These are phyloP conservation scores for Catocala sponsa DNA, from an alignment of 2,888 invertebrate species.

Conservation along the genomic window DNA sequence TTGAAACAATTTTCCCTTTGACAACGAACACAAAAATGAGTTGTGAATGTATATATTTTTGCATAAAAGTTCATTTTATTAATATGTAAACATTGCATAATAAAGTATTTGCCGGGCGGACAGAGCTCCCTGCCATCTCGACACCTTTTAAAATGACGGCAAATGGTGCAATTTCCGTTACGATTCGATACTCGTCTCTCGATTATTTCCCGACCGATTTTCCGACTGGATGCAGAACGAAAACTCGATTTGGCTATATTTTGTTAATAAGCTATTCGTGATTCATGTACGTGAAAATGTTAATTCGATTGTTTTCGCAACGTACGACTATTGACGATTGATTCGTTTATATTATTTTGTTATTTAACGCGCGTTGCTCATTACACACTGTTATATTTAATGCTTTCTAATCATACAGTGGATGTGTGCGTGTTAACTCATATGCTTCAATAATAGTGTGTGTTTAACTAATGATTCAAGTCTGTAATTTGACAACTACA, in stretches of 20 bases:
- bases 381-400: neutral
- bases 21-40: slow-evolving; percentile 21
- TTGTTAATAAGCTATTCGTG: slow-evolving; percentile 49
- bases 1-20: slow-evolving; percentile 12
- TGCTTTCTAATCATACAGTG: neutral
- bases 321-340: slow-evolving; percentile 3
- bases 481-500: no score
- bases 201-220: slow-evolving; percentile 77
- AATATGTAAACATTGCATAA: slow-evolving; percentile 37
- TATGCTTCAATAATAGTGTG: no score
- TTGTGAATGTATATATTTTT: slow-evolving; percentile 16
- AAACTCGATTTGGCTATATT: slow-evolving; percentile 60
- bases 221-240: slow-evolving; percentile 63
- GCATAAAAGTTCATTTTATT: slow-evolving; percentile 30
- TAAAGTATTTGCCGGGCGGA: slow-evolving; percentile 18
- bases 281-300: slow-evolving; percentile 21
- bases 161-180: slow-evolving; percentile 79
- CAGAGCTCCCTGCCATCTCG: slow-evolving; percentile 33
- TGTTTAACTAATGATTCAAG: no score
- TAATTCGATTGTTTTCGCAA: slow-evolving; percentile 19
- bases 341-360: slow-evolving; percentile 3
- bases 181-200: slow-evolving; percentile 69
- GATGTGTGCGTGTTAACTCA: no score
- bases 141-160: slow-evolving; percentile 72
- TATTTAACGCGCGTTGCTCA: neutral